phyloP scores from a whole-genome alignment of 2,113 vertebrate species.

The Rafetus swinhoei region DNA sequence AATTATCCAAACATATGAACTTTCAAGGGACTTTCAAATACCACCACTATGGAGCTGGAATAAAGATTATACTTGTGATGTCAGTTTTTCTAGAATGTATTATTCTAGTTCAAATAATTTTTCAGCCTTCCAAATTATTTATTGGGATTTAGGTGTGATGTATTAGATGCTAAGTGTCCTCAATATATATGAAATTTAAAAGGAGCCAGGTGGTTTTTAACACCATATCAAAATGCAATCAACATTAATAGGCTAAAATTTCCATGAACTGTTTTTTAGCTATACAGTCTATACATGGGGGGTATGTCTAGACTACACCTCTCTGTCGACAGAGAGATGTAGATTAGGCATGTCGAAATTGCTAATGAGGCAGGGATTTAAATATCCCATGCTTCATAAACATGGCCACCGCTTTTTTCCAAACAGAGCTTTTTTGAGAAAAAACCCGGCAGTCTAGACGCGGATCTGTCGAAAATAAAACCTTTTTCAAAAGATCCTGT shows the following conservation, averaged over 20 bases:
- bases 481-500: too few relatives aligned
- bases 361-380: too few relatives aligned
- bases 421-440: too few relatives aligned
- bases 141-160: not conserved
- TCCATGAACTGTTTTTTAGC: not conserved
- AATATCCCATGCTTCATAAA: too few relatives aligned
- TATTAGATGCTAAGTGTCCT: not conserved
- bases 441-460: too few relatives aligned
- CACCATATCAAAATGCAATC: not conserved
- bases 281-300: not conserved
- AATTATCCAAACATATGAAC: not conserved
- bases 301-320: too few relatives aligned
- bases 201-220: not conserved
- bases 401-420: too few relatives aligned
- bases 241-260: not conserved
- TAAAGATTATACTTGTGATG: not conserved
- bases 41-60: rapidly evolving
- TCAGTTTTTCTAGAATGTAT: not conserved
- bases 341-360: too few relatives aligned
- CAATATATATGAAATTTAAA: not conserved
- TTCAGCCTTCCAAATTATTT: not conserved
- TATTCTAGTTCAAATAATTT: not conserved
- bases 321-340: too few relatives aligned
- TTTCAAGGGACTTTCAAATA: not conserved
- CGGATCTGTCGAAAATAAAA: too few relatives aligned